phyloP scores from a whole-genome alignment of 2,797 vertebrate genomes.

The Arnoldichthys spilopterus region DNA sequence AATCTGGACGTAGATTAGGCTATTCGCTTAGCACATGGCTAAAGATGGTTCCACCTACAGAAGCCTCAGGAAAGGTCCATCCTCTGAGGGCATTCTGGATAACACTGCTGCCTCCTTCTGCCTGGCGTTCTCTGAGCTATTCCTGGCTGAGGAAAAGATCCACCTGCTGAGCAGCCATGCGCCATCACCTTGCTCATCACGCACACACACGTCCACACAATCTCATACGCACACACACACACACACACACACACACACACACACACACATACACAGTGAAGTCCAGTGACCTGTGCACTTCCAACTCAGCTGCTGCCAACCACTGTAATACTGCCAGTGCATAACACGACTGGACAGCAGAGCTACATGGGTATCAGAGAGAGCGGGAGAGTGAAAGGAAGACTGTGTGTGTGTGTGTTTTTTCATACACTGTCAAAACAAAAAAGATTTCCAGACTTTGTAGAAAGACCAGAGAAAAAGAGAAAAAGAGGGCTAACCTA shows the following conservation, averaged over 20 bases:
- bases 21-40: constrained; percentile 15
- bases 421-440: not conserved
- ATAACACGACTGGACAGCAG: constrained; percentile 19
- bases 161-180: constrained; percentile 38
- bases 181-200: constrained; percentile 10
- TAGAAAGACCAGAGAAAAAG: not conserved
- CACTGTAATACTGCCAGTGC: constrained; percentile 37
- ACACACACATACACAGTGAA: constrained; percentile 22
- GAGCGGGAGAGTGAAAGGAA: not conserved
- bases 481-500: not conserved
- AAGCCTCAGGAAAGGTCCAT: not conserved
- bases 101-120: constrained; percentile 18
- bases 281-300: constrained; percentile 50
- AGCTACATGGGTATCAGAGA: constrained; percentile 25
- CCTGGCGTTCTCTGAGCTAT: constrained; percentile 34
- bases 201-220: not conserved
- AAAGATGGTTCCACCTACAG: constrained; percentile 26
- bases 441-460: not conserved
- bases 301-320: constrained; percentile 43
- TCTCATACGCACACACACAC: not conserved
- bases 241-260: not conserved
- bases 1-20: too few relatives aligned
- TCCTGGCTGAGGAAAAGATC: constrained; percentile 34
- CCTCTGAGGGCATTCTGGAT: constrained; percentile 22
- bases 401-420: not conserved